Evolutionary conservation across 2,797 vertebrate genomes (phyloP).

Genomic region (Artibeus lituratus): DNA sequence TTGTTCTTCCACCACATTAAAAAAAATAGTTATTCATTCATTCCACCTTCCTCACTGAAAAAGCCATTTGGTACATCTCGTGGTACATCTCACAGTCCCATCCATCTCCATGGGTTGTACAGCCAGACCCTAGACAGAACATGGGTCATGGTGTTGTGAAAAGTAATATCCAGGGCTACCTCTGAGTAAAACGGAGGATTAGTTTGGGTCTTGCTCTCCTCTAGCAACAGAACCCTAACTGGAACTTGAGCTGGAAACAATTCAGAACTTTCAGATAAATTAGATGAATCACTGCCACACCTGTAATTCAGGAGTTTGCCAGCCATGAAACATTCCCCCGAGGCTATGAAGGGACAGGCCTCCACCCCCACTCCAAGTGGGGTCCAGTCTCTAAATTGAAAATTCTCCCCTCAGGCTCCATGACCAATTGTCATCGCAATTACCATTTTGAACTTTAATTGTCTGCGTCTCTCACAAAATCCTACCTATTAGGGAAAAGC

Average conservation of each 20-base stretch:
- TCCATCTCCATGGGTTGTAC: neutral
- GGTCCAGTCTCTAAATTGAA: neutral
- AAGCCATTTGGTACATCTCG: neutral
- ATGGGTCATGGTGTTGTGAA: neutral
- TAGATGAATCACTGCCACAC: slow-evolving; percentile 52
- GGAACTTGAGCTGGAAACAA: slow-evolving; percentile 42
- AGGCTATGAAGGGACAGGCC: neutral
- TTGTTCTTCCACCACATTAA: neutral
- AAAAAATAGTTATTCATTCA: neutral
- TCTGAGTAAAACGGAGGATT: slow-evolving; percentile 2
- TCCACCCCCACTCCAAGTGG: neutral
- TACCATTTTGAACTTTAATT: neutral
- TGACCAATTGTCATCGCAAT: neutral
- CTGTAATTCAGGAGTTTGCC: slow-evolving; percentile 15
- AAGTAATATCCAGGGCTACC: neutral
- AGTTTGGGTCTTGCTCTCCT: slow-evolving; percentile 31
- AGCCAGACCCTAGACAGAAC: neutral
- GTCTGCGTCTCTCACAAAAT: neutral
- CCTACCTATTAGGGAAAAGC: neutral
- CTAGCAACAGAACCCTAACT: slow-evolving; percentile 9
- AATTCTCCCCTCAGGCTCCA: neutral
- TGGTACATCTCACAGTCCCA: neutral
- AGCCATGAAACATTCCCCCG: neutral
- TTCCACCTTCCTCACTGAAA: neutral
- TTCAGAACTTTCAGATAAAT: slow-evolving; percentile 35